Evolutionary conservation across 2,888 invertebrate species (phyloP).

Genomic region (Drosophila neotestacea): DNA sequence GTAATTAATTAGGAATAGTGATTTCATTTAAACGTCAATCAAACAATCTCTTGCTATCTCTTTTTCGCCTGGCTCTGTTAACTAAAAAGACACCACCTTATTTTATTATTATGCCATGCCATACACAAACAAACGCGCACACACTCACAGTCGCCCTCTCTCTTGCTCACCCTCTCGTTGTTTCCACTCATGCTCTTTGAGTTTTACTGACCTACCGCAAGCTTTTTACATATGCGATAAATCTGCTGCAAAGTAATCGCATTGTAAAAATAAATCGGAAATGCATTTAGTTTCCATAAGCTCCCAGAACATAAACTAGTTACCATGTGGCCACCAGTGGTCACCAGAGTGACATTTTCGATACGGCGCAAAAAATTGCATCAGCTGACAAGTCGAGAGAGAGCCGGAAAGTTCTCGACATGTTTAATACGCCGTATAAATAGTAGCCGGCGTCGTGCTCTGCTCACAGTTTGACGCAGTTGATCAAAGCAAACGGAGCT

Average conservation of each 20-base stretch:
- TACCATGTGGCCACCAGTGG: slow-evolving; percentile 4
- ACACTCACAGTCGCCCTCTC: background rate
- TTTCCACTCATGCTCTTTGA: slow-evolving; percentile 1
- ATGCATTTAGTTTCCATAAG: background rate
- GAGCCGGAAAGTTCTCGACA: slow-evolving; percentile 47
- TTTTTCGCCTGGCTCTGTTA: background rate
- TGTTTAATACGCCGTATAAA: slow-evolving; percentile 50
- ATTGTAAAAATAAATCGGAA: slow-evolving; percentile 8
- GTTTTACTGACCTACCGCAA: slow-evolving; percentile 40
- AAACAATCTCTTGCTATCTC: background rate
- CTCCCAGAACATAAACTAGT: background rate
- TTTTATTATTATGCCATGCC: background rate
- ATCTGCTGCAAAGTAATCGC: slow-evolving; percentile 15
- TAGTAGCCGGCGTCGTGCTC: slow-evolving; percentile 20
- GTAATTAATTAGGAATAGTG: background rate
- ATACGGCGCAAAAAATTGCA: slow-evolving; percentile 45
- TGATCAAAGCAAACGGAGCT: slow-evolving; percentile 27
- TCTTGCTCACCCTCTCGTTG: background rate
- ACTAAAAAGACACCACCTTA: background rate
- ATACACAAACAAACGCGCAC: background rate
- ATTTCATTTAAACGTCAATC: background rate
- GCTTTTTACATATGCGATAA: background rate
- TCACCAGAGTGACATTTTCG: slow-evolving; percentile 27
- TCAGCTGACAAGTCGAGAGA: slow-evolving; percentile 53
- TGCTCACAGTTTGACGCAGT: slow-evolving; percentile 38